phyloP scores from a whole-genome alignment of 2,888 invertebrate genomes.

The Acanthosepion pharaonis region DNA sequence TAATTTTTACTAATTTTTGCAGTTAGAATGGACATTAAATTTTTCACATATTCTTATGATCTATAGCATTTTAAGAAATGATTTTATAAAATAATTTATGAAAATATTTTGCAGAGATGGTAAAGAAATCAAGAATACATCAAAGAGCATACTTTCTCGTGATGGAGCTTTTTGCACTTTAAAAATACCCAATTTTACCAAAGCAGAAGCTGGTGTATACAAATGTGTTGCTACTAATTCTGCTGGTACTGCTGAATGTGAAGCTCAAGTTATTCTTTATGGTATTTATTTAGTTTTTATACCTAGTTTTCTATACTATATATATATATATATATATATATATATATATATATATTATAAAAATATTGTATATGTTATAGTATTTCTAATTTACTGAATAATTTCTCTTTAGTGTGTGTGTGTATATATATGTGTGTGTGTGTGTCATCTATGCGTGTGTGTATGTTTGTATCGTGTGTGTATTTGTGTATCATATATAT shows the following conservation, averaged over 20 bases:
- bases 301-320: background rate
- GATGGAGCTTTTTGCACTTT: conserved; percentile 75
- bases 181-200: conserved; percentile 62
- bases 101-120: conserved; percentile 54
- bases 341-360: background rate
- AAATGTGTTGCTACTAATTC: conserved; percentile 93
- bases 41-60: too few species aligned
- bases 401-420: too few species aligned
- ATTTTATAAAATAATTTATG: background rate
- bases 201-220: conserved; percentile 83
- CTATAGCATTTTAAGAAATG: background rate
- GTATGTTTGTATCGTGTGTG: too few species aligned
- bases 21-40: too few species aligned
- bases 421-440: too few species aligned
- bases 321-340: background rate
- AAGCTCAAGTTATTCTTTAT: conserved; percentile 84
- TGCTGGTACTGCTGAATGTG: conserved; percentile 85
- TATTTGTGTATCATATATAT: too few species aligned
- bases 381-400: too few species aligned
- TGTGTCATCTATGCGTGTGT: too few species aligned
- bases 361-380: too few species aligned
- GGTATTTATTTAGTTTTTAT: conserved; percentile 77
- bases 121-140: conserved; percentile 76
- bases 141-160: conserved; percentile 84
- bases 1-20: too few species aligned